Evolutionary conservation across 2,113 vertebrate genomes (phyloP).

Genomic region (Macaca fascicularis): T2T-MFA8v1.1 NC_088387.1:9393501-9394000

Average conservation of each 20-base stretch:
- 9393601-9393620: background rate
- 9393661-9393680: background rate
- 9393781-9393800: background rate
- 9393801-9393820: background rate
- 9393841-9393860: background rate
- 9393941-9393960: background rate
- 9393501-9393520: background rate
- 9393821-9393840: background rate
- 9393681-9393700: background rate
- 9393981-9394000: background rate
- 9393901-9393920: background rate
- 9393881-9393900: background rate
- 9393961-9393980: background rate
- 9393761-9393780: background rate
- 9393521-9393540: background rate
- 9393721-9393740: too few species aligned
- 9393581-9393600: background rate
- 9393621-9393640: background rate
- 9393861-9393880: background rate
- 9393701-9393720: too few species aligned
- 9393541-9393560: fast-evolving
- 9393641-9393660: background rate
- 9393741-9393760: background rate
- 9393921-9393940: background rate
- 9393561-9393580: background rate